phyloP scores from a whole-genome alignment of 2,888 invertebrate species.

The Gymnocheta viridis region DNA sequence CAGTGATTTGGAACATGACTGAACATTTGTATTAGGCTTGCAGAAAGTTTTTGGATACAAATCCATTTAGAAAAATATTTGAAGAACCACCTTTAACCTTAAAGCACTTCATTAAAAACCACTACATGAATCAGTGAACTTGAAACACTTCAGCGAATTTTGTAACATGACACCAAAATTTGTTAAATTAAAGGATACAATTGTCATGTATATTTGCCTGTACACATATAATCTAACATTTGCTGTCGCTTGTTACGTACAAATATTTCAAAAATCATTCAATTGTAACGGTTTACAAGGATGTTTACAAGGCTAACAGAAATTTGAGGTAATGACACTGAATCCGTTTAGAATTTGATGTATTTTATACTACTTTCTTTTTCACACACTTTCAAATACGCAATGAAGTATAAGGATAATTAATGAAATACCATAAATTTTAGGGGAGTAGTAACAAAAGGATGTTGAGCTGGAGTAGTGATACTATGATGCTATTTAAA shows the following conservation, averaged over 20 bases:
- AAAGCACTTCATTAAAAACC: conserved; percentile 32
- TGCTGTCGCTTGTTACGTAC: not conserved
- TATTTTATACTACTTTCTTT: not conserved
- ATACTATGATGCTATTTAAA: too few relatives aligned
- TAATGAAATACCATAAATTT: not conserved
- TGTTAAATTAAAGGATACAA: conserved; percentile 50
- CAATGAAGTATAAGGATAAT: not conserved
- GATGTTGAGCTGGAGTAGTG: too few relatives aligned
- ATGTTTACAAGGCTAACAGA: conserved; percentile 44
- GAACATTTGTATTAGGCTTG: conserved; percentile 37
- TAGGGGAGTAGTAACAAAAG: too few relatives aligned
- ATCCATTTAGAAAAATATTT: not conserved
- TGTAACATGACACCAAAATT: conserved; percentile 39
- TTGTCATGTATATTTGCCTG: not conserved
- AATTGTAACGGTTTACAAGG: conserved; percentile 41
- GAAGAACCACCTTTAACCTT: not conserved
- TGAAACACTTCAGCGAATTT: conserved; percentile 42
- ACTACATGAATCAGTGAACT: conserved; percentile 54
- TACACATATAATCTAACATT: not conserved
- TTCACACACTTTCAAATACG: not conserved
- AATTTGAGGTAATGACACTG: not conserved
- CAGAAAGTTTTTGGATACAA: conserved; percentile 30
- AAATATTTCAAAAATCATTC: conserved; percentile 50
- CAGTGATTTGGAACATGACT: conserved; percentile 60
- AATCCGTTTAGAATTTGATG: not conserved